A percentile compares a stretch with the other conserved stretches of the same genome.
phyloP scores from a whole-genome alignment of 1,140 invertebrate genomes.

The Drosophila oshimai region DNA sequence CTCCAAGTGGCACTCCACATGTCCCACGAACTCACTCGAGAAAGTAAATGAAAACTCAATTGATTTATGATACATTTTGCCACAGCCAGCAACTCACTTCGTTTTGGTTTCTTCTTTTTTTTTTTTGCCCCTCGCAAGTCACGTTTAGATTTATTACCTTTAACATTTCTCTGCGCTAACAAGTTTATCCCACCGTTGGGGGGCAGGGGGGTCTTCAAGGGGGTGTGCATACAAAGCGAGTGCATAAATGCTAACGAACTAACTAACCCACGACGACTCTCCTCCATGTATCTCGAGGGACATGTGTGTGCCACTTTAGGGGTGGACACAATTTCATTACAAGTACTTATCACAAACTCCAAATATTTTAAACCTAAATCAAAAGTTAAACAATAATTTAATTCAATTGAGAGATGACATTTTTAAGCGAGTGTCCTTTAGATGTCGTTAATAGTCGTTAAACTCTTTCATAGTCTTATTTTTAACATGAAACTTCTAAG shows the following conservation, averaged over 20 bases:
- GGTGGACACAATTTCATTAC: conserved; percentile 17
- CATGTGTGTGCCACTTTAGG: neutral
- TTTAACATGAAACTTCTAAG: too few relatives aligned
- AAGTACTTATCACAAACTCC: too few relatives aligned
- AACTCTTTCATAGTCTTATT: too few relatives aligned
- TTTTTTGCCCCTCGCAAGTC: conserved; percentile 25
- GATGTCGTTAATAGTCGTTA: too few relatives aligned
- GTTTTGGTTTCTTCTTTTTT: neutral
- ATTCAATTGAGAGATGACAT: too few relatives aligned
- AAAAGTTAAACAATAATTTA: too few relatives aligned
- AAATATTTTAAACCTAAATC: neutral
- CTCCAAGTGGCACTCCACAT: conserved; percentile 6
- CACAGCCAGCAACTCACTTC: conserved; percentile 1
- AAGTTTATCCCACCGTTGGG: conserved; percentile 30
- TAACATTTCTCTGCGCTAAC: conserved; percentile 51
- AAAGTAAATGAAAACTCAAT: conserved; percentile 36
- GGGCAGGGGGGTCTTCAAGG: neutral
- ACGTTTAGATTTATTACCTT: conserved; percentile 61
- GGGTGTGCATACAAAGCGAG: conserved; percentile 47
- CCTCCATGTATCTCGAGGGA: conserved; percentile 10
- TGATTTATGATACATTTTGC: conserved; percentile 33
- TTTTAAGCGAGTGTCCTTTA: too few relatives aligned
- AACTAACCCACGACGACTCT: conserved; percentile 70
- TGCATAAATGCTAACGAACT: conserved; percentile 78
- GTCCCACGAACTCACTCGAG: neutral